Base-by-base conservation (phyloP, 1,140 invertebrate genomes). In the Scaptomyza hsui region DNA sequence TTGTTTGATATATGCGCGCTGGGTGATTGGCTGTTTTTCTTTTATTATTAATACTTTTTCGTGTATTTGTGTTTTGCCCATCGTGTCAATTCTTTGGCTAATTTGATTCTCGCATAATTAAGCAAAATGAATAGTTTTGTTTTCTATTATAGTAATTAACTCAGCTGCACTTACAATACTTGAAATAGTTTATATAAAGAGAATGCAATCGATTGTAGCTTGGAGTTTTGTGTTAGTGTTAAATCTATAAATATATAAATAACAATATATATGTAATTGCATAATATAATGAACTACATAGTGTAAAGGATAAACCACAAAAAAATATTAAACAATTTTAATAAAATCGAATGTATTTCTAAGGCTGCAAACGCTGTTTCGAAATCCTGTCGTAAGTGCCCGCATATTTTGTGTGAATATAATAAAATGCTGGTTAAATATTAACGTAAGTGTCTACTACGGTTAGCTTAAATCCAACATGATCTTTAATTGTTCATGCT, bases 401-500 rank as follows among this genome's bases (percentile, higher is more conserved):
- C 44, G 35, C 35, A 52, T 53, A 55, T 65, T 47, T 60, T 47
- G 61, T 29, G 52, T 55, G 41, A 16, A 67, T 59, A 67, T 51
- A 35, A 63, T 63, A 49, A 64, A 52, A 45, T 41, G 71, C 52
- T 72, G 72, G 67, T 74, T 78, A 81, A 63, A 49, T 56, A 56
- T 67, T 74, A 74, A 64, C 67, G 51, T 69, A 76, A 49, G 42
- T 69, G 35, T 63, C 62, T 79, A 67, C 45, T 70, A 71, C 21
- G 64, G 65, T 65, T 65, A 57, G 53, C 62, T 69, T 80, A 88
- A 77, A 77, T 86, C 69, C 79, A 63, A 61, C 41, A 53, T 6
- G 19, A 32, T 39, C 21, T 1, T 21, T 52, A 90, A 70, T 90
- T 90, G 60, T 90, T 91, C 79, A 91, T 90, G 78, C 90, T 91